Conservation (phyloP, 2,113 vertebrate genomes). For the Charina bottae region DNA sequence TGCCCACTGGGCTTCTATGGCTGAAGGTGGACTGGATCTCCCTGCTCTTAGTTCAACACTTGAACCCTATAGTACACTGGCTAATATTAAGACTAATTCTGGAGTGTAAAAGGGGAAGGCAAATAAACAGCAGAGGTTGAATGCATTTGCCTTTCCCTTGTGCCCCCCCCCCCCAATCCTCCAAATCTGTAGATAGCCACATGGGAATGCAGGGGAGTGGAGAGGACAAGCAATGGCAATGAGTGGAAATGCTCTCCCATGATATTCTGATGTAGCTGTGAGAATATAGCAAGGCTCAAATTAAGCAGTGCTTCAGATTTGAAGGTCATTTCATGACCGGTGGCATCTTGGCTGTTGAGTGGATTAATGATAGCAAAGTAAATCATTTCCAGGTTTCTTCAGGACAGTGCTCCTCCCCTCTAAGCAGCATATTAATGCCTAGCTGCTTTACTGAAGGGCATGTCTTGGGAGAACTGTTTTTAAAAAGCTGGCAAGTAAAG, state of each 20-base stretch:
- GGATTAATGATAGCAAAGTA: background rate
- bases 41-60: background rate
- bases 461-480: conserved; percentile 2
- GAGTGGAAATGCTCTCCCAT: background rate
- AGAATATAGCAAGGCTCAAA: background rate
- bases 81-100: background rate
- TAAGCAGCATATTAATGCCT: background rate
- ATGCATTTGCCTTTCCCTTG: background rate
- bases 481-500: background rate
- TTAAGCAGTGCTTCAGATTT: background rate
- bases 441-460: background rate
- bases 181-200: background rate
- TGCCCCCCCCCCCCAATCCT: too few species aligned
- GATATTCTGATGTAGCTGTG: background rate
- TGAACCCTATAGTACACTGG: background rate
- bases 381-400: conserved; percentile 7
- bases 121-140: background rate
- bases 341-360: background rate
- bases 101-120: background rate
- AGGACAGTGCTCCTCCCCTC: background rate
- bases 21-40: background rate
- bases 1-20: background rate
- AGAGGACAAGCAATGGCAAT: background rate
- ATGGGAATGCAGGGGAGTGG: too few species aligned
- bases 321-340: background rate